These are phyloP conservation scores for Barnardius zonarius DNA, from an alignment of 2,113 vertebrate genomes.

Conservation along the genomic window DNA sequence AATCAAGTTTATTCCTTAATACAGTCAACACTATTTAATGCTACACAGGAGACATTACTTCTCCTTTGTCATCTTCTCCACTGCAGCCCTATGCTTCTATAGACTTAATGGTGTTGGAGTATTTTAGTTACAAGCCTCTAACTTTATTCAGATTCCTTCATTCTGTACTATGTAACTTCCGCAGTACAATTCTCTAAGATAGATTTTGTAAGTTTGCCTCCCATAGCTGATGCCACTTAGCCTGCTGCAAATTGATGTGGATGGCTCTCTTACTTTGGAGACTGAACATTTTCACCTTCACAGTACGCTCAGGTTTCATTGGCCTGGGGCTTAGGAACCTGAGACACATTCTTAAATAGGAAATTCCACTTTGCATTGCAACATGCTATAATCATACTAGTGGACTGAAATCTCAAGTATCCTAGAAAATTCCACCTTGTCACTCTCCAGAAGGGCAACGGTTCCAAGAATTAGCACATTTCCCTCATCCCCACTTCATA, in stretches of 20 bases:
- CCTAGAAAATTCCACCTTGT: constrained; percentile 73
- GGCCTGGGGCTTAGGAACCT: constrained; percentile 70
- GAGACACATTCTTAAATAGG: constrained; percentile 75
- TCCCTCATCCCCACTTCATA: constrained; percentile 52
- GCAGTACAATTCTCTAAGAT: constrained; percentile 12
- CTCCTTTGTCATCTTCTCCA: neutral
- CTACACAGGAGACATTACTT: neutral
- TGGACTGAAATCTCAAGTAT: constrained; percentile 69
- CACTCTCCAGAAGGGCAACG: constrained; percentile 66
- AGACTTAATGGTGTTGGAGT: neutral
- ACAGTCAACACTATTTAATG: neutral
- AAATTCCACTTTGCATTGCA: constrained; percentile 55
- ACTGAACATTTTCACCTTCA: constrained; percentile 71
- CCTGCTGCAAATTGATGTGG: constrained; percentile 73
- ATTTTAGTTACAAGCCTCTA: neutral
- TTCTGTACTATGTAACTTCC: constrained; percentile 1
- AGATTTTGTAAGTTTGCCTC: constrained; percentile 53
- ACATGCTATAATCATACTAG: constrained; percentile 30
- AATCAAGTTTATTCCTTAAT: neutral
- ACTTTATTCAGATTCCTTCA: constrained; percentile 52
- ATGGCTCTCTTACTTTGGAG: constrained; percentile 68
- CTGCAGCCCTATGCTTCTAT: neutral
- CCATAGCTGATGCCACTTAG: constrained; percentile 73
- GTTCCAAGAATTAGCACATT: constrained; percentile 60
- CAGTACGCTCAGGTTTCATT: constrained; percentile 13